Conservation (phyloP, 92 coral and sea anemone genomes). For the Phenganax marumi region DNA sequence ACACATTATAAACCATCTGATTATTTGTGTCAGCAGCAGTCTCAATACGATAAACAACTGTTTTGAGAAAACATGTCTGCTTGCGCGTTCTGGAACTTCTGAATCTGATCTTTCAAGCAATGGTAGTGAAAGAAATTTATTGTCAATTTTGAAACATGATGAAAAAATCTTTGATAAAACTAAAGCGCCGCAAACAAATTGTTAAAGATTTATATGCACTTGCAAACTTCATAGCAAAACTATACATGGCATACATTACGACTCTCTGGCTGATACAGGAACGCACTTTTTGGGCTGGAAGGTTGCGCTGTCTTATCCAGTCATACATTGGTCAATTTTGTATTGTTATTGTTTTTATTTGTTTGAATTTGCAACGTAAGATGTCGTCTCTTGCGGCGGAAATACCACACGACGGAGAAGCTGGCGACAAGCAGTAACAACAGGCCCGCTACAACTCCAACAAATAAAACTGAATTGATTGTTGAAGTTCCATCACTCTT, state of each 20-base stretch:
- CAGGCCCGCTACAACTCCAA: conserved; percentile 23
- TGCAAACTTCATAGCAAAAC: conserved; percentile 11
- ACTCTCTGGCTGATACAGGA: background rate
- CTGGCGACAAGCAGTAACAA: conserved; percentile 25
- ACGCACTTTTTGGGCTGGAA: conserved; percentile 13
- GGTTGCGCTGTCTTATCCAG: conserved; percentile 8
- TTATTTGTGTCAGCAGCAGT: no score
- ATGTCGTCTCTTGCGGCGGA: background rate
- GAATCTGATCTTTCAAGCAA: no score
- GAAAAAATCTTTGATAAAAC: no score
- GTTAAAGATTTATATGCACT: background rate
- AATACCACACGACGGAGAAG: conserved; percentile 21
- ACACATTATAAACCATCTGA: background rate
- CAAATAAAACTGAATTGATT: conserved; percentile 11
- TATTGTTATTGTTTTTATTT: background rate
- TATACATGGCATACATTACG: conserved; percentile 2
- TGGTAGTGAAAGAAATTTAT: no score
- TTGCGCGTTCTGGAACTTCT: no score
- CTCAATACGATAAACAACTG: no score
- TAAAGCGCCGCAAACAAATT: no score
- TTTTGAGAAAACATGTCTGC: no score
- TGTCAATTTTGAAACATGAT: no score
- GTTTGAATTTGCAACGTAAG: background rate
- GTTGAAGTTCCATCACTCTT: background rate
- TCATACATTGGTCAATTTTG: conserved; percentile 13